Percentiles rank a stretch among this genome's conserved stretches.
phyloP scores from a whole-genome alignment of 2,888 invertebrate genomes.

The Mimas tiliae region DNA sequence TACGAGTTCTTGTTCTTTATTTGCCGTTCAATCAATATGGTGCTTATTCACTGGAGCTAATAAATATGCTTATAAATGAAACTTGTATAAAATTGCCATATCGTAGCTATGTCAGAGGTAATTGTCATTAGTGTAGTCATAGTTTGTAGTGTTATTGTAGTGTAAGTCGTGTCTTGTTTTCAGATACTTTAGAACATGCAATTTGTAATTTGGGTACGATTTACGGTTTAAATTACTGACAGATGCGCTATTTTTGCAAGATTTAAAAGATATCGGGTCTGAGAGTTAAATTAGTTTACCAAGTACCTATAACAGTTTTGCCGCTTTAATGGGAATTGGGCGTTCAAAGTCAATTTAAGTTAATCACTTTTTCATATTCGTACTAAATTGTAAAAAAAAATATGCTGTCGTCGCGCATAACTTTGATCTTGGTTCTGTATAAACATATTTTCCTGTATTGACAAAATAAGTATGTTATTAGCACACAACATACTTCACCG shows the following conservation, averaged over 20 bases:
- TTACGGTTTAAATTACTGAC: background rate
- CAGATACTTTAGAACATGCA: slow-evolving; percentile 1
- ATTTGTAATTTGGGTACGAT: background rate
- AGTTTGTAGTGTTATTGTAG: background rate
- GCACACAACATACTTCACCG: no score
- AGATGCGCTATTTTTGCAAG: background rate
- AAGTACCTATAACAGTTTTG: no score
- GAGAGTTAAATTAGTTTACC: background rate
- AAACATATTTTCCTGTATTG: no score
- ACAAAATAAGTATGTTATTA: no score
- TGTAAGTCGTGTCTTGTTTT: background rate
- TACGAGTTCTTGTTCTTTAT: no score
- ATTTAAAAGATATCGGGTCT: background rate
- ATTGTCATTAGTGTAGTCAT: slow-evolving; percentile 10
- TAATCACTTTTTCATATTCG: no score
- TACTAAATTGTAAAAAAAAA: no score
- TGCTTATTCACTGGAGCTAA: background rate
- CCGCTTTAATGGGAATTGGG: no score
- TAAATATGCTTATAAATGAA: slow-evolving; percentile 56
- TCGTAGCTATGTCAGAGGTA: slow-evolving; percentile 63
- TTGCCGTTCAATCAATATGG: background rate
- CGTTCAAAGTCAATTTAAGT: no score
- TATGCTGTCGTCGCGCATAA: no score
- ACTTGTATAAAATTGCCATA: slow-evolving; percentile 57
- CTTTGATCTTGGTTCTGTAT: no score